A percentile compares a stretch with the other conserved stretches of the same genome.
Conservation (phyloP, 1,140 invertebrate species). For the Diabrotica undecimpunctata region DNA sequence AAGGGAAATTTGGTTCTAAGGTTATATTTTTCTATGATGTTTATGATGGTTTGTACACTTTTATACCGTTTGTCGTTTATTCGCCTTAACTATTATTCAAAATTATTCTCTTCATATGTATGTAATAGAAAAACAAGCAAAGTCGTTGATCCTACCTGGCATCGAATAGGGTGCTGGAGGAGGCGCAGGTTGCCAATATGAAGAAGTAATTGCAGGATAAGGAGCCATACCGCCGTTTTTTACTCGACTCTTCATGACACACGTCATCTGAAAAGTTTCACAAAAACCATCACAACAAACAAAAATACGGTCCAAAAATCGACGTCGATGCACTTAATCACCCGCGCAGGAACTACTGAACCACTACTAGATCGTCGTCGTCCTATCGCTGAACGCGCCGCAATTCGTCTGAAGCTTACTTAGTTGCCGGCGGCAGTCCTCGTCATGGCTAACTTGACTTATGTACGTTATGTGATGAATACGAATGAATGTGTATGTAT, state of each 20-base stretch:
- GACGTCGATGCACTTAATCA: constrained; percentile 5
- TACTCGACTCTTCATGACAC: constrained; percentile 39
- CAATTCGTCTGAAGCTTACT: constrained; percentile 32
- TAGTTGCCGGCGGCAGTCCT: constrained; percentile 12
- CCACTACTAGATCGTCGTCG: constrained; percentile 21
- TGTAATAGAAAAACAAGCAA: no score
- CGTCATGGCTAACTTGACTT: constrained; percentile 21
- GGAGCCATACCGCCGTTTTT: constrained; percentile 30
- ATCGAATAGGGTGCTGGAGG: constrained; percentile 70
- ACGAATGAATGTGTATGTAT: constrained; percentile 23
- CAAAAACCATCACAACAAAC: background rate
- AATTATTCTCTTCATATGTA: no score
- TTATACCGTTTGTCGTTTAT: no score
- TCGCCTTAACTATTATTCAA: no score
- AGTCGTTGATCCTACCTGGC: constrained; percentile 56
- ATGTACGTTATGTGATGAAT: constrained; percentile 33
- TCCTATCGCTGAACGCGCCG: constrained; percentile 27
- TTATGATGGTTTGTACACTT: background rate
- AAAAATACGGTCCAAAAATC: background rate
- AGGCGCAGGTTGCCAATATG: constrained; percentile 73
- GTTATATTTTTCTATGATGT: background rate
- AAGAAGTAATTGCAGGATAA: constrained; percentile 74
- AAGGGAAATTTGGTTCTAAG: background rate
- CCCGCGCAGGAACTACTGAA: constrained; percentile 20
- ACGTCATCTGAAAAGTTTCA: background rate